Percentiles rank a stretch among this genome's conserved stretches.
phyloP scores from a whole-genome alignment of 2,797 vertebrate genomes.

The Macroramphosus scolopax region DNA sequence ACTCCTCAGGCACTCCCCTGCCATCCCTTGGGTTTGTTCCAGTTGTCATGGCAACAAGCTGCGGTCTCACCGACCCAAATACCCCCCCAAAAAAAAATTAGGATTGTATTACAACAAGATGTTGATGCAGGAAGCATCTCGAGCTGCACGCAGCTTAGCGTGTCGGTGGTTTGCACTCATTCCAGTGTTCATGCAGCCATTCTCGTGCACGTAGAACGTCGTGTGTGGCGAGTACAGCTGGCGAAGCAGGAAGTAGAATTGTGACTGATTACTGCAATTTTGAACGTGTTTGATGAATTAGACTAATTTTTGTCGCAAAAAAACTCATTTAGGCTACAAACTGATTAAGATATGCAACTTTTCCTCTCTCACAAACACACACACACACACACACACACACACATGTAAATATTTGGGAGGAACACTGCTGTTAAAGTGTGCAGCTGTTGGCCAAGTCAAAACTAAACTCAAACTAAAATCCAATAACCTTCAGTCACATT shows the following conservation, averaged over 20 bases:
- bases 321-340: conserved; percentile 9
- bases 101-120: too few relatives aligned
- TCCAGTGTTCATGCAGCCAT: conserved; percentile 21
- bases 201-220: conserved; percentile 4
- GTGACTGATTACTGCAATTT: conserved; percentile 57
- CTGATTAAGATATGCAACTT: conserved; percentile 18
- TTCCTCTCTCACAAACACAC: not conserved
- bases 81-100: conserved; percentile 43
- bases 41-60: conserved; percentile 55
- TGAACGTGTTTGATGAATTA: conserved; percentile 1
- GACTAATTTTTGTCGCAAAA: too few relatives aligned
- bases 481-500: too few relatives aligned
- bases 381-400: not conserved
- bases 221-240: too few relatives aligned
- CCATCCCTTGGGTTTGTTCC: conserved; percentile 36
- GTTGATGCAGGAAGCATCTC: too few relatives aligned
- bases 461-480: too few relatives aligned
- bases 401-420: conserved; percentile 1
- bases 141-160: not conserved
- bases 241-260: conserved; percentile 69
- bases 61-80: conserved; percentile 59
- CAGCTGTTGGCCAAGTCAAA: conserved; percentile 1
- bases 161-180: conserved; percentile 9
- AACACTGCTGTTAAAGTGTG: not conserved
- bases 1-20: conserved; percentile 11